Evolutionary conservation across 2,888 invertebrate genomes (phyloP), one percentile per base, ranked within the genome.

Genomic region (Dioctria rufipes): DNA sequence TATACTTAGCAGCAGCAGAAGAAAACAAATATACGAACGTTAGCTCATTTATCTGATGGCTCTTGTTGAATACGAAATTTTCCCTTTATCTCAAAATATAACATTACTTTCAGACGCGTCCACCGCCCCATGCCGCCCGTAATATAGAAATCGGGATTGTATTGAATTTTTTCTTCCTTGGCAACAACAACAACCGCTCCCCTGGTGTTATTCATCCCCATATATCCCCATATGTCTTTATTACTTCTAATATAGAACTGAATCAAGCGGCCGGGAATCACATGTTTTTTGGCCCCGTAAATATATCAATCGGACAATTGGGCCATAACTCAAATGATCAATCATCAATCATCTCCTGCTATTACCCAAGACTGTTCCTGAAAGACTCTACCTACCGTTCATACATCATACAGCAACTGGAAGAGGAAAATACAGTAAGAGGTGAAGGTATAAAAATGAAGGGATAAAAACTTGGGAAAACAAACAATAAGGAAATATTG

Each of bases 301-400:
- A 82, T 82, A 82, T 82, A 82, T 82, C 82, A 82, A 82, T 82
- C 81, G 81, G 82, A 82, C 82, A 82, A 83, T 83, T 83, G 81
- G 81, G 73, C 82, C 83, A 83, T 83, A 83, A 83, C 82, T 82
- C 82, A 83, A 83, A 83, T 83, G 83, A 83, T 83, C 83, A 83
- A 81, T 82, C 83, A 83, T 83, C 83, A 83, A 82, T 83, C 83
- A 83, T 83, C 51, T 79, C 46, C 58, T 9, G 43, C 80, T 80
- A 65, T 75, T 77, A 63, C 63, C 63, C 77, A 46, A 63, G 77
- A 39, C 77, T 37, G 61, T 46, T 77, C 46, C 63, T 9, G 49
- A 39, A 4, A 42, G 46, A 77, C 63, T 3, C 25, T 25, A 25
- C 25, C 25, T 25, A 39, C 42, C 5, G 73, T 51, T 37, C 73